These are phyloP conservation scores for Tachysurus fulvidraco DNA, from an alignment of 2,113 vertebrate genomes.

Conservation along the genomic window DNA sequence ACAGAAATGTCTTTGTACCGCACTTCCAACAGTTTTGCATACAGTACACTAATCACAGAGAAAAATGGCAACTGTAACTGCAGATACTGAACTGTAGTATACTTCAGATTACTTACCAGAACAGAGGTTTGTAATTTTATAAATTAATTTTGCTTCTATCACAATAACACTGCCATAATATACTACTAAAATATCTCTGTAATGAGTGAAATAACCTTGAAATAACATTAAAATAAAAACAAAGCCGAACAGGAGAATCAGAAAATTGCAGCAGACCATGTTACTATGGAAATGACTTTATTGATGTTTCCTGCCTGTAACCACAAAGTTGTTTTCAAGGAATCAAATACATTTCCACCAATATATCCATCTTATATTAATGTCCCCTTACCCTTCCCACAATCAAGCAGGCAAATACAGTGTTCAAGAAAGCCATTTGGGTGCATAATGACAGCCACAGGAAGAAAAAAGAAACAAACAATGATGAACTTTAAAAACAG, in stretches of 20 bases:
- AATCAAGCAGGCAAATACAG: conserved; percentile 87
- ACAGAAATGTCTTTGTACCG: too few species aligned
- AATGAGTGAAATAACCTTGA: too few species aligned
- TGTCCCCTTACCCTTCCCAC: conserved; percentile 62
- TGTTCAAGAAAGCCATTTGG: conserved; percentile 81
- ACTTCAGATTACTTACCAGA: background rate
- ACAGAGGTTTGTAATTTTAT: background rate
- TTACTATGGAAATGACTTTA: conserved; percentile 88
- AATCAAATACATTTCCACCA: conserved; percentile 60
- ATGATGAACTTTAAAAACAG: background rate
- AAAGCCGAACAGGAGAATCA: conserved; percentile 15
- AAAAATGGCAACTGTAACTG: background rate
- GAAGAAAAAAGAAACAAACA: conserved; percentile 73
- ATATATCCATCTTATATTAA: conserved; percentile 69
- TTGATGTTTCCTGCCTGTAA: conserved; percentile 89
- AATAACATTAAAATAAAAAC: background rate
- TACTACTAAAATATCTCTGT: background rate
- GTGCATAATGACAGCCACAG: conserved; percentile 92
- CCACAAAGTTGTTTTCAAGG: conserved; percentile 70
- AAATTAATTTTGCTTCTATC: background rate
- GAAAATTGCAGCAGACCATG: conserved; percentile 34
- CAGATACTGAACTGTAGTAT: background rate
- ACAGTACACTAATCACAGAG: background rate
- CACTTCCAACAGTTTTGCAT: too few species aligned
- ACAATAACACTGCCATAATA: background rate